These are phyloP conservation scores for Nothoprocta pentlandii DNA, from an alignment of 2,113 vertebrate species.

Conservation along the genomic window DNA sequence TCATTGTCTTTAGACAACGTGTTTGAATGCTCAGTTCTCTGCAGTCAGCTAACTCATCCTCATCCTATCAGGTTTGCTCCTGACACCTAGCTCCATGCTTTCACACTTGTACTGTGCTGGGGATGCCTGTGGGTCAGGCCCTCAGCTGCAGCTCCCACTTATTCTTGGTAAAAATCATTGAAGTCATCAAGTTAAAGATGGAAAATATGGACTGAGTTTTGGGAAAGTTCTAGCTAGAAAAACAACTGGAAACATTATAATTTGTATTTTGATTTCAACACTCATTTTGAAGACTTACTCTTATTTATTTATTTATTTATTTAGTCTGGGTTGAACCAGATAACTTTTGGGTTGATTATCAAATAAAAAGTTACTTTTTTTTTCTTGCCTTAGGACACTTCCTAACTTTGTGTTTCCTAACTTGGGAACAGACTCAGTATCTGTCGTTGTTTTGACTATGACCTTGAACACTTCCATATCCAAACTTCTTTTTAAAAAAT, in stretches of 20 bases:
- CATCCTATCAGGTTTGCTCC: neutral
- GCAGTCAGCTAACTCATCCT: neutral
- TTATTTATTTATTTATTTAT: neutral
- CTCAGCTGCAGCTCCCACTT: neutral
- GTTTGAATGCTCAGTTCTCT: neutral
- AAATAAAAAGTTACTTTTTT: neutral
- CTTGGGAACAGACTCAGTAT: neutral
- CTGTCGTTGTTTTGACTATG: neutral
- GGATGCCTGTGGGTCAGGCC: neutral
- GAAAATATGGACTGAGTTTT: neutral
- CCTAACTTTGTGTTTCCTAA: neutral
- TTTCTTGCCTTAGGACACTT: neutral
- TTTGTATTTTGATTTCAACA: neutral
- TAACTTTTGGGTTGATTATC: neutral
- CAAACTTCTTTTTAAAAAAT: neutral
- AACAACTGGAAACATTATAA: neutral
- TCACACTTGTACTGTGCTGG: neutral
- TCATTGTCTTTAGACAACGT: neutral
- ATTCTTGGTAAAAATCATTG: neutral
- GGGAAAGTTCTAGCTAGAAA: neutral
- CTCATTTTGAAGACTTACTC: neutral
- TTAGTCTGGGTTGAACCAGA: neutral
- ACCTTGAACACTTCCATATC: neutral
- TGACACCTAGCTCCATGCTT: neutral
- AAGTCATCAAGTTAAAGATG: neutral